Evolutionary conservation across 2,113 vertebrate genomes (phyloP), one percentile per base, ranked within the genome.

Genomic region (Chlamydotis undulata): DNA sequence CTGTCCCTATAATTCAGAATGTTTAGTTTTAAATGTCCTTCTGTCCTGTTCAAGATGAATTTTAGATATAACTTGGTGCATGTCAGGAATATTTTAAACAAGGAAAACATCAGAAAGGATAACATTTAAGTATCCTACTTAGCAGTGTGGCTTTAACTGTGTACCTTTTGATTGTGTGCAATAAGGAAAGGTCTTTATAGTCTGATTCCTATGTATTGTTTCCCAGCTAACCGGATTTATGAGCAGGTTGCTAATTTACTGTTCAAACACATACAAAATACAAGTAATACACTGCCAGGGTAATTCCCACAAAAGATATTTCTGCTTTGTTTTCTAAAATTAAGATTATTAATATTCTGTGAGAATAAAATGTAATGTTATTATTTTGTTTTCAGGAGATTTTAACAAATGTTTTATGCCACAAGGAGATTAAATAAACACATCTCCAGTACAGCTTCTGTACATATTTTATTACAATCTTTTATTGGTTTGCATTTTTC

Each of bases 321-420:
- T 93, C 49, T 92, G 43, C 29, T 86, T 90, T 67, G 12, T 81
- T 91, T 91, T 74, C 63, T 81, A 75, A 91, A 95, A 82, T 73
- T 73, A 92, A 64, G 50, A 60, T 77, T 83, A 93, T 75, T 83
- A 78, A 92, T 95, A 88, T 85, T 93, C 71, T 52, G 53, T 85
- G 52, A 60, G 24, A 71, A 47, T 35, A 71, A 78, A 91, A 52
- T 56, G 7, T 22, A 39, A 76, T 25, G 7, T 67, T 78, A 63
- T 80, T 26, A 59, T 55, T 95, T 90, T 81, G 17, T 65, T 95
- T 96, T 87, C 56, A 77, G 61, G n/a, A 79, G 39, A 88, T 90
- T 86, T 83, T 75, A 41, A 39, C 53, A 82, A 93, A 76, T 7
- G 59, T 59, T 85, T 89, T 71, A 21, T 90, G 53, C 53, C 80